Percentiles rank a stretch among this genome's conserved stretches.
Evolutionary conservation across 2,888 invertebrate species (phyloP).

Genomic region (Thymelicus acteon): DNA sequence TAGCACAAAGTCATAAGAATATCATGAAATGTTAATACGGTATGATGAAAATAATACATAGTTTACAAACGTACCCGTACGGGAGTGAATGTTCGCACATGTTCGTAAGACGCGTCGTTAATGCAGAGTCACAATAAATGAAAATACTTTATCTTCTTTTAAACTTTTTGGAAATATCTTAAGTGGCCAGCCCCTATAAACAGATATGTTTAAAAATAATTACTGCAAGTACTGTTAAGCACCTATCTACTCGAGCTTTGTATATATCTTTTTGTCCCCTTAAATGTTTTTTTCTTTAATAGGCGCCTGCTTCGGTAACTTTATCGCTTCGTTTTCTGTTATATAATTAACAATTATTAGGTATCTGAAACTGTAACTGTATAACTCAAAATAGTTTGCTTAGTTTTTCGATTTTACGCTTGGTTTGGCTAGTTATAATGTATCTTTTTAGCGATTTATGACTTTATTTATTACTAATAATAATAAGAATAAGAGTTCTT

Average conservation of each 20-base stretch:
- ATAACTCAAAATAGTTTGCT: background rate
- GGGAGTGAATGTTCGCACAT: background rate
- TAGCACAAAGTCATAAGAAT: no score
- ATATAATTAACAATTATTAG: background rate
- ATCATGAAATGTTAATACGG: no score
- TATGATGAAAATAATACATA: no score
- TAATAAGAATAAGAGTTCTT: no score
- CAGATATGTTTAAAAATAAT: conserved; percentile 18
- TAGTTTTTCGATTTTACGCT: no score
- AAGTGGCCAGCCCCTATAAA: conserved; percentile 22
- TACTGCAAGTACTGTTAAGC: conserved; percentile 11
- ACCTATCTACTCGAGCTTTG: background rate
- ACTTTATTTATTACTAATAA: no score
- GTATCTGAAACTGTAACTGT: background rate
- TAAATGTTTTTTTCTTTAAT: conserved; percentile 5
- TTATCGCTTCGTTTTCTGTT: background rate
- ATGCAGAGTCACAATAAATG: background rate
- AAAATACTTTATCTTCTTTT: conserved; percentile 15
- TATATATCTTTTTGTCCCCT: background rate
- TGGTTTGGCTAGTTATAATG: no score
- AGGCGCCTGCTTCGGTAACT: background rate
- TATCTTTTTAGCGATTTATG: no score
- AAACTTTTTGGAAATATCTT: conserved; percentile 28
- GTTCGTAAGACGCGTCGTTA: background rate
- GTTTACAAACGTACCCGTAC: no score